Conservation (phyloP, 1,140 invertebrate genomes). For the Protaetia brevitarsis region DNA sequence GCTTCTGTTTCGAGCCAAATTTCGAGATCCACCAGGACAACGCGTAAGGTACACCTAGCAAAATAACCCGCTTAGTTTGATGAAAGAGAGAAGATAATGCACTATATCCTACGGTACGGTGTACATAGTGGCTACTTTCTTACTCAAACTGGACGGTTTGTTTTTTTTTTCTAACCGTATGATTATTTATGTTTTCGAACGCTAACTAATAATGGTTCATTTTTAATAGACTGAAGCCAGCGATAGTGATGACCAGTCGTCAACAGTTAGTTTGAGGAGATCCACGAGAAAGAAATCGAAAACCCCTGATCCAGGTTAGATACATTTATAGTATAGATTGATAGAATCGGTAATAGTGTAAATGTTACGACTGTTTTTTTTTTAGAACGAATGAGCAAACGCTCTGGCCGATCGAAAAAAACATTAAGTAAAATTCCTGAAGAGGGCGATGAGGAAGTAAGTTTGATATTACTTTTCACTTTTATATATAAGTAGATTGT, state of each 20-base stretch:
- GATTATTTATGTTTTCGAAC: neutral
- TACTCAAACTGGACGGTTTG: no score
- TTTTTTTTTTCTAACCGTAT: neutral
- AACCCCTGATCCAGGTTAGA: slow-evolving; percentile 18
- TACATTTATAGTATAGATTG: neutral
- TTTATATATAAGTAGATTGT: neutral
- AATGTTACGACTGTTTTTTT: neutral
- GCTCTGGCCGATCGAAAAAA: neutral
- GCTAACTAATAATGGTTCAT: neutral
- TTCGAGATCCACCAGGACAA: neutral
- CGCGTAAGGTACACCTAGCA: neutral
- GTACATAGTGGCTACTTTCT: no score
- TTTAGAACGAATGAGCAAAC: neutral
- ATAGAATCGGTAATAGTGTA: neutral
- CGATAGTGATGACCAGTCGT: neutral
- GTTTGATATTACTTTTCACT: neutral
- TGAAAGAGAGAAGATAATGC: no score
- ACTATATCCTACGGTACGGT: no score
- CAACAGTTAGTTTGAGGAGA: slow-evolving; percentile 9
- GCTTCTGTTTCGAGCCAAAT: neutral
- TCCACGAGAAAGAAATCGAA: slow-evolving; percentile 12
- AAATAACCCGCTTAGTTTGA: neutral
- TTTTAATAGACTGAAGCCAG: neutral
- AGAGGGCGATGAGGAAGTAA: neutral
- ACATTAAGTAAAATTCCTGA: slow-evolving; percentile 1